Evolutionary conservation across 2,113 vertebrate species (phyloP), one percentile per base, ranked within the genome.

Genomic region (Sardina pilchardus): DNA sequence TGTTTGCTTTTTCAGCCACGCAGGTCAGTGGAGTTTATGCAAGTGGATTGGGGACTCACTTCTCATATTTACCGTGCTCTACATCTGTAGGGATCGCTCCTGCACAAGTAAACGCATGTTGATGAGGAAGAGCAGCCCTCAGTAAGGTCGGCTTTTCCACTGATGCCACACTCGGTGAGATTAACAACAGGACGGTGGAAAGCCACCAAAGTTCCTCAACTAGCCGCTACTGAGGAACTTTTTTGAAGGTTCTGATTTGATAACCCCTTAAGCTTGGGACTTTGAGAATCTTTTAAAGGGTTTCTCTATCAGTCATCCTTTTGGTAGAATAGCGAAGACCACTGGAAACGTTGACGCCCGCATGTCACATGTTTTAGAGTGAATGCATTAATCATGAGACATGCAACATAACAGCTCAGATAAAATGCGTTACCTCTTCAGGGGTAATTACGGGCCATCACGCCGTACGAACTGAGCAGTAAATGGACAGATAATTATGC

Each of bases 1-100:
- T 83, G 50, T 89, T 88, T 87, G 84, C 83, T 86, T 90, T 86
- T 71, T 87, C 84, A 89, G 86, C 82, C 86, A 39, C 59, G 83
- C 59, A 85, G 83, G 83, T 87, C 87, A 88, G 87, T 86, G 86
- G 87, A 81, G 44, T 87, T 89, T 83, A 47, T 59, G 59, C 84
- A 71, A 82, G 81, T 82, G 83, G 56, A 84, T 78, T 48, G 63
- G 47, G 81, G 45, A 71, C 42, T 24, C 47, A 24, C 47, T 83
- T 81, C 0, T 78, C 83, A 45, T 82, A 81, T 81, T 80, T 26
- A 0, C n/a, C 59, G 10, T 42, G 17, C 17, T 82, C 71, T 85
- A 85, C 53, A 67, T 67, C 63, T 67, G 63, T 67, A 12, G 63
- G 63, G 26, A 67, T 67, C 63, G 10, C 10, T 30, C 30, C 63